These are phyloP conservation scores for Mastacembelus armatus DNA, from an alignment of 2,797 vertebrate species.

Conservation along the genomic window DNA sequence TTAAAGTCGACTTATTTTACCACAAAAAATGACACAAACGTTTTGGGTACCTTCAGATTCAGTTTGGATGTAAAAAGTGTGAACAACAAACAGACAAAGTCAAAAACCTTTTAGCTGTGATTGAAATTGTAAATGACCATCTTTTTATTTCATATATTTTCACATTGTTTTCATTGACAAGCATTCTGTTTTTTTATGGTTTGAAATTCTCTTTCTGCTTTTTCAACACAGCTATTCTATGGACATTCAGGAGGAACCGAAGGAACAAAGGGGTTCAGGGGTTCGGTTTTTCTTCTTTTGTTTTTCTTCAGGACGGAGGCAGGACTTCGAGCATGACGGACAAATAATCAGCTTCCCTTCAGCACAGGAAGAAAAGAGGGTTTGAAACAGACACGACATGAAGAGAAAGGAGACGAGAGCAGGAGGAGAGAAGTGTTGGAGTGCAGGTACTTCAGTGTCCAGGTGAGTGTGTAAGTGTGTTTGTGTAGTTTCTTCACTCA, in stretches of 20 bases:
- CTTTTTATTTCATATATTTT: constrained; percentile 79
- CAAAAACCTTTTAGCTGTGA: constrained; percentile 33
- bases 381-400: constrained; percentile 32
- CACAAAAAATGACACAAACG: too few relatives aligned
- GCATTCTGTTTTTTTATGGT: constrained; percentile 38
- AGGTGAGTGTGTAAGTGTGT: constrained; percentile 55
- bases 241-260: constrained; percentile 67
- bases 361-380: constrained; percentile 12
- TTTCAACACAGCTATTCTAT: constrained; percentile 74
- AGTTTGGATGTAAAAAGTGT: not conserved
- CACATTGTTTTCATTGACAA: constrained; percentile 73
- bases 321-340: constrained; percentile 59
- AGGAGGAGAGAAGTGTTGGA: constrained; percentile 27
- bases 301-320: constrained; percentile 29
- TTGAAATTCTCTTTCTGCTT: constrained; percentile 48
- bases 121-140: constrained; percentile 73
- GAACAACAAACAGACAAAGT: constrained; percentile 14
- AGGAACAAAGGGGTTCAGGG: constrained; percentile 30
- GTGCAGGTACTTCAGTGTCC: constrained; percentile 60
- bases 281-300: not conserved
- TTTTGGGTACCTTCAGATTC: too few relatives aligned
- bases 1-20: too few relatives aligned
- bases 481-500: constrained; percentile 32
- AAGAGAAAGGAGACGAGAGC: constrained; percentile 29
- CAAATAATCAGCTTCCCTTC: constrained; percentile 60